Conservation (phyloP, 1,140 invertebrate genomes). For the Drosophila kanapiae region DNA sequence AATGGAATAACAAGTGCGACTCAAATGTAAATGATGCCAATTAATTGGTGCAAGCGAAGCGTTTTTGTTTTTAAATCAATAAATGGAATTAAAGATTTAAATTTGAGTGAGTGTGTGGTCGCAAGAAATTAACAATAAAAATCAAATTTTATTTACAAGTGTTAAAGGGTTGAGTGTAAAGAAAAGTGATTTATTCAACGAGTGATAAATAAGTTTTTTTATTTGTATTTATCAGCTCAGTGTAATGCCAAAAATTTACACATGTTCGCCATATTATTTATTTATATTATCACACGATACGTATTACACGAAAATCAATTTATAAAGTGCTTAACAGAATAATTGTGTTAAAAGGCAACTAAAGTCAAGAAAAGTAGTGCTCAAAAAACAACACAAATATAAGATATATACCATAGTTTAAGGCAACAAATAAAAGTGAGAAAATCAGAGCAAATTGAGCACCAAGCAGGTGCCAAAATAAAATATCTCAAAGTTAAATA, state of each 20-base stretch:
- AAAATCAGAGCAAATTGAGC: not conserved
- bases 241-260: slow-evolving; percentile 2
- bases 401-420: not conserved
- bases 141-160: slow-evolving; percentile 25
- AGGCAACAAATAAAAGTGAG: not conserved
- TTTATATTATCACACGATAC: too few species aligned
- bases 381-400: not conserved
- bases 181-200: not conserved
- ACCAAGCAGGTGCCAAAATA: not conserved
- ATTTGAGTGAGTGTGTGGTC: too few species aligned
- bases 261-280: not conserved
- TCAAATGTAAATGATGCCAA: slow-evolving; percentile 45
- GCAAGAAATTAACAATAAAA: slow-evolving; percentile 4
- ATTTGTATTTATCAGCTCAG: not conserved
- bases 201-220: slow-evolving; percentile 1
- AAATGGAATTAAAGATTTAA: slow-evolving; percentile 25
- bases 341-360: not conserved
- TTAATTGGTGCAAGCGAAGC: slow-evolving; percentile 26
- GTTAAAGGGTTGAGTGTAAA: not conserved
- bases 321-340: not conserved
- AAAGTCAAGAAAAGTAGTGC: not conserved
- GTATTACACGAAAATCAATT: not conserved
- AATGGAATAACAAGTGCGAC: slow-evolving; percentile 39
- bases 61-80: slow-evolving; percentile 31
- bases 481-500: not conserved